Evolutionary conservation across 2,797 vertebrate genomes (phyloP).

Genomic region (Leucoraja ocellata): DNA sequence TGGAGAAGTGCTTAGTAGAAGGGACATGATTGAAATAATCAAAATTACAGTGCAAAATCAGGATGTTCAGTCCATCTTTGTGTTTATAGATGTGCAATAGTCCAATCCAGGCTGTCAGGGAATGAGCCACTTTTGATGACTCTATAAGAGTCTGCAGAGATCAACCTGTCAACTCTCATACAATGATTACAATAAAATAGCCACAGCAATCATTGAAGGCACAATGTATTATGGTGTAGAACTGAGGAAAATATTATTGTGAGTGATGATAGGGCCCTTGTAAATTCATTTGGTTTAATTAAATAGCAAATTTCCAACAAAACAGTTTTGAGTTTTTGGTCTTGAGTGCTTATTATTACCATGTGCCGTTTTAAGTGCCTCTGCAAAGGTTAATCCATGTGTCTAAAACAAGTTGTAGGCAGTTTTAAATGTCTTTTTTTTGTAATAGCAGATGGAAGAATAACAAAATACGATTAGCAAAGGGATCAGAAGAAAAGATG

Average conservation of each 20-base stretch:
- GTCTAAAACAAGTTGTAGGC: not conserved
- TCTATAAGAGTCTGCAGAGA: not conserved
- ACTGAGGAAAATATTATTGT: not conserved
- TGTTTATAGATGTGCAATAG: not conserved
- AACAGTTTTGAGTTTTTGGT: not conserved
- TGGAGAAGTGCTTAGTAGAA: not conserved
- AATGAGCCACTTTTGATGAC: not conserved
- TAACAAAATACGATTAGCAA: slow-evolving; percentile 3
- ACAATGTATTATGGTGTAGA: not conserved
- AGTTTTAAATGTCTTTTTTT: not conserved
- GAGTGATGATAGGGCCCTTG: not conserved
- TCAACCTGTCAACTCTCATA: not conserved
- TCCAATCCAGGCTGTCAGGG: not conserved
- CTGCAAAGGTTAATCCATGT: not conserved
- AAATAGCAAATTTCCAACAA: not conserved
- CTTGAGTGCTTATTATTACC: not conserved
- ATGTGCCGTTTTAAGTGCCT: not conserved
- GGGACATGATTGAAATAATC: not conserved
- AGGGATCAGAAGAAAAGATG: slow-evolving; percentile 5
- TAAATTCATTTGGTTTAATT: not conserved
- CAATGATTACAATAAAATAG: not conserved
- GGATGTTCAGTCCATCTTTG: not conserved
- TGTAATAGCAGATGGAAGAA: not conserved
- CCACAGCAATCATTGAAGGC: not conserved
- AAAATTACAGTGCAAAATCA: not conserved